Evolutionary conservation across 2,888 invertebrate species (phyloP), one percentile per base, ranked within the genome.

Genomic region (Calliscelio sp.): DNA sequence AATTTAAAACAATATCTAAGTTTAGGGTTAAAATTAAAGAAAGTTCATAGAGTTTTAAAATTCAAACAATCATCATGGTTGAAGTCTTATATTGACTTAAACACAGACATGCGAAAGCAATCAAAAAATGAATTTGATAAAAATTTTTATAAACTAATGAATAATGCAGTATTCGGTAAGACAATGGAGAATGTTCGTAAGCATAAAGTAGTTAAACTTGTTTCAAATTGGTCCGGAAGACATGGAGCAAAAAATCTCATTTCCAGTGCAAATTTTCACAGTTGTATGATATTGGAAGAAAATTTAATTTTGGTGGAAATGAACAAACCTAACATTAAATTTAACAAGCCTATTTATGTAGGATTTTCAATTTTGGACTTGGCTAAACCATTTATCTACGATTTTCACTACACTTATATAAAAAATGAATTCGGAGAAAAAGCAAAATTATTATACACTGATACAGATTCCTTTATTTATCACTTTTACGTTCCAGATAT

Each of bases 111-210:
- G 18, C 14, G 51, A 22, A 53, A 53, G n/a, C 14, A 24, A 22
- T 22, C 51, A 1, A 24, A 7, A 24, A 53, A 53, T 53, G 51
- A 53, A 10, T 53, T 53, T 53, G 51, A 53, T 1, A 51, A 46
- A 46, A 46, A 46, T 11, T 41, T 41, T 41, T 46, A 73, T 49
- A 71, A 79, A 51, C n/a, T 61, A 28, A 80, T 20, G 22, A 71
- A 80, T n/a, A 79, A 70, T 11, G 51, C 61, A 7, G 73, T 81
- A 1, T 81, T 75, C 20, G 68, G 74, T 1, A 68, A 74, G 88
- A 91, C 91, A 3, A 93, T 93, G 90, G 28, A 28, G 8, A 6
- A 4, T 38, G 38, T 38, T 7, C 38, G 38, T 38, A 38, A 38
- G 14, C 38, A 38, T 38, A 38, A 38, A 38, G 14, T 38, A 11